phyloP scores from a whole-genome alignment of 2,113 vertebrate genomes.

The Microcebus ravelobensis region DNA sequence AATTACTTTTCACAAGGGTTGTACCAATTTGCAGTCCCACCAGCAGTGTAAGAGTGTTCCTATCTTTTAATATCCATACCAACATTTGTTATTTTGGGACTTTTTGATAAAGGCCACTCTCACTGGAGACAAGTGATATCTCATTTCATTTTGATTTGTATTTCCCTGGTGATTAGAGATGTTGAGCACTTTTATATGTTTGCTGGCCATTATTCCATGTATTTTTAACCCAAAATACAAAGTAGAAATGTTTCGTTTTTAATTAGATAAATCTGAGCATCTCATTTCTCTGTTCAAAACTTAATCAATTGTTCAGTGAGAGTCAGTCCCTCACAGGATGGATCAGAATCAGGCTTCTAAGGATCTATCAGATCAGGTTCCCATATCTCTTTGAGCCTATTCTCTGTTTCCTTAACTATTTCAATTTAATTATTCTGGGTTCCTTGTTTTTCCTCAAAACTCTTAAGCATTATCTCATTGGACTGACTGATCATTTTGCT shows the following conservation, averaged over 20 bases:
- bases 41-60: no score
- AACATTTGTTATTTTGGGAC: no score
- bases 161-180: no score
- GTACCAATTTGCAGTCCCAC: no score
- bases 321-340: not conserved
- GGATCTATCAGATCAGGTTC: not conserved
- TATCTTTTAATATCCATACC: no score
- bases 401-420: not conserved
- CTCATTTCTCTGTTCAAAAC: not conserved
- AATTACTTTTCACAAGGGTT: no score
- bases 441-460: not conserved
- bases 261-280: not conserved
- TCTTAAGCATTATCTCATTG: not conserved
- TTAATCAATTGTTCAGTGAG: not conserved
- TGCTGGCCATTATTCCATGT: not conserved
- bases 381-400: not conserved
- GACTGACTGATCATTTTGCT: not conserved
- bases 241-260: not conserved
- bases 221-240: not conserved
- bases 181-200: no score
- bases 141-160: no score
- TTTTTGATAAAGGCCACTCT: no score
- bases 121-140: no score
- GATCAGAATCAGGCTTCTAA: not conserved
- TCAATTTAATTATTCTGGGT: not conserved